Evolutionary conservation across 1,140 invertebrate species (phyloP).

Genomic region (Gryon sp.): DNA sequence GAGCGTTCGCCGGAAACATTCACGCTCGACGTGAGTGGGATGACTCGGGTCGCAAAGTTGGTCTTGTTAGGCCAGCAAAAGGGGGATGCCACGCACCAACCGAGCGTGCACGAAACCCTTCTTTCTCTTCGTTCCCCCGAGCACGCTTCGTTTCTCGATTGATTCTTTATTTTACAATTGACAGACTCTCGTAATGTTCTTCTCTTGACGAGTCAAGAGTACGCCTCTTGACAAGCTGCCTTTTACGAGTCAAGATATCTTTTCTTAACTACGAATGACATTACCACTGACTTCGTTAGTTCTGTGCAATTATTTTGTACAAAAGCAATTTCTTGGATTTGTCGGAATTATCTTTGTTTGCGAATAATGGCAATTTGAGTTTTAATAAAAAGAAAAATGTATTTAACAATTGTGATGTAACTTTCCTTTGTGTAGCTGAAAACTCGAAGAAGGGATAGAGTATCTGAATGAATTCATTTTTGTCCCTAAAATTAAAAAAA

Average conservation of each 20-base stretch:
- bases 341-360: too few relatives aligned
- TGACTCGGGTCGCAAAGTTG: slow-evolving; percentile 69
- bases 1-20: slow-evolving; percentile 65
- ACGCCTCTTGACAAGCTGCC: slow-evolving; percentile 16
- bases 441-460: too few relatives aligned
- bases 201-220: slow-evolving; percentile 34
- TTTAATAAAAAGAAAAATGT: too few relatives aligned
- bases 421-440: too few relatives aligned
- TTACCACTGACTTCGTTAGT: too few relatives aligned
- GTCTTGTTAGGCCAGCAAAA: slow-evolving; percentile 75
- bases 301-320: too few relatives aligned
- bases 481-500: too few relatives aligned
- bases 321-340: too few relatives aligned
- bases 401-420: too few relatives aligned
- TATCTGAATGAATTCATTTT: too few relatives aligned
- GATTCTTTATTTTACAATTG: slow-evolving; percentile 79
- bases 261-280: slow-evolving; percentile 20
- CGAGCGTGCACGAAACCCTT: slow-evolving; percentile 70
- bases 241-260: slow-evolving; percentile 3
- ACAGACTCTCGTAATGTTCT: slow-evolving; percentile 67
- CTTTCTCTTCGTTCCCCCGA: slow-evolving; percentile 57
- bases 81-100: slow-evolving; percentile 74
- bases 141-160: slow-evolving; percentile 79
- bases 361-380: too few relatives aligned
- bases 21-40: slow-evolving; percentile 58